Conservation (phyloP, 2,888 invertebrate species). For the Rhagonycha fulva region DNA sequence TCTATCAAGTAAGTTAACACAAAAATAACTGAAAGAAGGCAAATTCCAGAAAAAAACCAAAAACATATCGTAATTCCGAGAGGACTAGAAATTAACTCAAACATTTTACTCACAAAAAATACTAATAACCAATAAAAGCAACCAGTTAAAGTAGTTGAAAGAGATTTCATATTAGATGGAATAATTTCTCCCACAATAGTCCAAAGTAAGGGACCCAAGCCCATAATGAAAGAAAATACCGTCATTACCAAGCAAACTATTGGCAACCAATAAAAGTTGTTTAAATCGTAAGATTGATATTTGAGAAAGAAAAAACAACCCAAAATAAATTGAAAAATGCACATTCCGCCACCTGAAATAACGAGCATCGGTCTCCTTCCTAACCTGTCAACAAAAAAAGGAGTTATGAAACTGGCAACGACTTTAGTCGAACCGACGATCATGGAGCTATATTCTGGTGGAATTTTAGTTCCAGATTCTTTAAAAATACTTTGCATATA, state of each 20-base stretch:
- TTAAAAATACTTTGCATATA: conserved; percentile 74
- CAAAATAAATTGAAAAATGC: conserved; percentile 62
- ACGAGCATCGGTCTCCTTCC: conserved; percentile 74
- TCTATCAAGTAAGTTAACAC: conserved; percentile 76
- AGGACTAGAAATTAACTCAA: conserved; percentile 59
- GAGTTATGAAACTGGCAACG: conserved; percentile 69
- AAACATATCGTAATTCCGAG: conserved; percentile 69
- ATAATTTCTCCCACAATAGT: conserved; percentile 82
- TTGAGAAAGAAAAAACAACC: conserved; percentile 66
- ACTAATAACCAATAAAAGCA: conserved; percentile 74
- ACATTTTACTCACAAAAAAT: conserved; percentile 74
- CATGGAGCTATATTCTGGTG: conserved; percentile 69
- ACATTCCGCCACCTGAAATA: conserved; percentile 68
- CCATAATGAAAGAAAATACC: conserved; percentile 71
- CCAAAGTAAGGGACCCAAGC: conserved; percentile 79
- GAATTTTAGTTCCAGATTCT: conserved; percentile 64
- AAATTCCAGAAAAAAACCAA: conserved; percentile 68
- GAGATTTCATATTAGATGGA: conserved; percentile 74
- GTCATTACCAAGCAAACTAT: conserved; percentile 70
- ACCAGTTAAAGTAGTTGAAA: conserved; percentile 73
- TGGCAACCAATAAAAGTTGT: conserved; percentile 67
- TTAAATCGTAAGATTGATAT: conserved; percentile 59
- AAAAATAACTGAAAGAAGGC: conserved; percentile 67
- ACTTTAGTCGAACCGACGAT: conserved; percentile 76
- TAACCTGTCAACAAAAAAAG: conserved; percentile 73